These are phyloP conservation scores for Furcifer pardalis DNA, from an alignment of 2,797 vertebrate species.

Conservation along the genomic window DNA sequence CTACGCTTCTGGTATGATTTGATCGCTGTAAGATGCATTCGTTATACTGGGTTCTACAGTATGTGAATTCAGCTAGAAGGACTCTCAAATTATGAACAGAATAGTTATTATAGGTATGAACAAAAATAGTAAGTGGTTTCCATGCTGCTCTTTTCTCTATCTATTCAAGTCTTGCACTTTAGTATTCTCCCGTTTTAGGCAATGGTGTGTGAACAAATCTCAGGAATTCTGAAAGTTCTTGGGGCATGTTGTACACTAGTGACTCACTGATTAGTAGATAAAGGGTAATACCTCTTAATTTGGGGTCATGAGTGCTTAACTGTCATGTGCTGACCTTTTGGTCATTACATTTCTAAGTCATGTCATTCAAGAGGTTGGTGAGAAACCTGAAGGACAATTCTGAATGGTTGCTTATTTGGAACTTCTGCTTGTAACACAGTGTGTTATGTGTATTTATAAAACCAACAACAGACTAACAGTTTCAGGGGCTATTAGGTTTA, in stretches of 20 bases:
- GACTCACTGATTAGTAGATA: constrained; percentile 67
- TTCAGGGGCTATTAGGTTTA: neutral
- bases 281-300: constrained; percentile 68
- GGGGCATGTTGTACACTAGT: constrained; percentile 62
- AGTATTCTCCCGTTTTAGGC: constrained; percentile 62
- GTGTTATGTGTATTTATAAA: neutral
- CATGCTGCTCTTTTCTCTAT: constrained; percentile 24
- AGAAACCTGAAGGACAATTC: constrained; percentile 48
- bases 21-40: no score
- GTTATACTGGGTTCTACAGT: no score
- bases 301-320: constrained; percentile 62
- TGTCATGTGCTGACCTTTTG: constrained; percentile 61
- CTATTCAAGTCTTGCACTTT: constrained; percentile 56
- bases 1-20: no score
- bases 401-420: constrained; percentile 45
- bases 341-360: constrained; percentile 65
- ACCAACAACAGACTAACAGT: neutral
- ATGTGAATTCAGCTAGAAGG: neutral
- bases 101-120: no score
- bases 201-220: constrained; percentile 67
- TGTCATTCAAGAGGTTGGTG: constrained; percentile 57
- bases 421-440: neutral
- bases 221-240: constrained; percentile 67
- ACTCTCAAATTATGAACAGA: neutral
- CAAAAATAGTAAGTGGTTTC: no score